Conservation (phyloP, 2,113 vertebrate species). For the Hippocampus comes region DNA sequence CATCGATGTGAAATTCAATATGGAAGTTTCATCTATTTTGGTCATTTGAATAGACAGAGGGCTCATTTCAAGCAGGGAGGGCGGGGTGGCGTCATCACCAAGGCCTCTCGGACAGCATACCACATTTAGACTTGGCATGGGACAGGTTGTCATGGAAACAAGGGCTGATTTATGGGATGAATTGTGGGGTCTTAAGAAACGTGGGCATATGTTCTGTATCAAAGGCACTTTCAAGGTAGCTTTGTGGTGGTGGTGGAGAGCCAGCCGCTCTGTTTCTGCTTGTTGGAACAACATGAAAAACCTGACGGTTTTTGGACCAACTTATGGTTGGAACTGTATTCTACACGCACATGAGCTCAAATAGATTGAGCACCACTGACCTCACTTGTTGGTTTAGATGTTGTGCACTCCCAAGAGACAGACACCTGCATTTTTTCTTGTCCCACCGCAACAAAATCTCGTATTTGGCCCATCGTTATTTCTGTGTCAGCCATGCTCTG, state of each 20-base stretch:
- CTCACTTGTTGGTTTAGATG: not conserved
- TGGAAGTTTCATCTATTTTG: not conserved
- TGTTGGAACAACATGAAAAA: constrained; percentile 30
- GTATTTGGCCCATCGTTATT: not conserved
- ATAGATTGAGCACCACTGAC: not conserved
- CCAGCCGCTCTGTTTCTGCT: constrained; percentile 26
- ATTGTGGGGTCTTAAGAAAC: constrained; percentile 22
- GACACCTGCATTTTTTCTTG: not conserved
- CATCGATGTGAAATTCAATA: not conserved
- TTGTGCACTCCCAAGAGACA: not conserved
- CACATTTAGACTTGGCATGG: constrained; percentile 26
- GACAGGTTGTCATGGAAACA: constrained; percentile 52
- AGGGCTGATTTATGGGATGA: constrained; percentile 22
- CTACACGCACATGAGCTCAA: not conserved
- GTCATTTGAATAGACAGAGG: not conserved
- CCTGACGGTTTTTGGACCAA: not conserved
- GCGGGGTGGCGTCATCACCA: constrained; percentile 14
- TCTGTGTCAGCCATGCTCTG: not conserved
- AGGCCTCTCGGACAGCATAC: constrained; percentile 17
- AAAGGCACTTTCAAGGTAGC: constrained; percentile 32
- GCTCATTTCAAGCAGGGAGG: constrained; percentile 7
- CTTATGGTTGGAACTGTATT: not conserved
- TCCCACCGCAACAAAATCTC: not conserved
- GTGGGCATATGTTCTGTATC: constrained; percentile 21
- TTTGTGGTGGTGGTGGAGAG: constrained; percentile 13